Evolutionary conservation across 2,797 vertebrate genomes (phyloP).

Genomic region (Astyanax mexicanus): DNA sequence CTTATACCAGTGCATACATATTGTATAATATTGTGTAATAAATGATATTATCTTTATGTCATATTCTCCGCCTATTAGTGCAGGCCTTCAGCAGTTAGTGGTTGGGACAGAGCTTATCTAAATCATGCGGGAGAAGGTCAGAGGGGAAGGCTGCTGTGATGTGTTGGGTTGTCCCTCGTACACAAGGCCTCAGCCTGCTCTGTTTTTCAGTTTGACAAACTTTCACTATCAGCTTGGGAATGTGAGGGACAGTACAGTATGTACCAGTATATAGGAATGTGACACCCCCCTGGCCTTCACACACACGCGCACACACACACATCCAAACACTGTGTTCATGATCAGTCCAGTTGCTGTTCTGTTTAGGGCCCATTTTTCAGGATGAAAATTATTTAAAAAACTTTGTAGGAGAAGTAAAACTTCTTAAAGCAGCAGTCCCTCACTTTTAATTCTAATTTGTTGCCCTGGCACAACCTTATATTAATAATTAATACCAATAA

Average conservation of each 20-base stretch:
- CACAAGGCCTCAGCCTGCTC: not conserved
- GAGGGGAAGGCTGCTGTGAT: not conserved
- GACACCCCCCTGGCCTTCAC: not conserved
- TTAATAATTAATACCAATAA: too few species aligned
- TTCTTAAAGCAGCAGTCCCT: too few species aligned
- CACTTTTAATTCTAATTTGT: too few species aligned
- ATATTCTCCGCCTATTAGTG: not conserved
- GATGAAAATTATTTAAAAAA: too few species aligned
- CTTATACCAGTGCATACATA: too few species aligned
- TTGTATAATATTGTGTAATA: too few species aligned
- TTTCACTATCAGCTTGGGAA: not conserved
- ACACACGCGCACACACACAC: not conserved
- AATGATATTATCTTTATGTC: not conserved
- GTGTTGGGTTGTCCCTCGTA: not conserved
- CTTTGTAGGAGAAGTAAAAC: too few species aligned
- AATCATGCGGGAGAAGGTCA: not conserved
- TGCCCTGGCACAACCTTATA: too few species aligned
- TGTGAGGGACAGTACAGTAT: conserved; percentile 5
- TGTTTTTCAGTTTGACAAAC: not conserved
- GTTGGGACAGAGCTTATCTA: not conserved
- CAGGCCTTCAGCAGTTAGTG: not conserved
- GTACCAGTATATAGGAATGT: conserved; percentile 16
- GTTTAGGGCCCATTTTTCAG: not conserved
- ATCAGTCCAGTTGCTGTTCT: not conserved
- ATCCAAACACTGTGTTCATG: not conserved